phyloP scores from a whole-genome alignment of 2,797 vertebrate species.

The Galaxias olidus region DNA sequence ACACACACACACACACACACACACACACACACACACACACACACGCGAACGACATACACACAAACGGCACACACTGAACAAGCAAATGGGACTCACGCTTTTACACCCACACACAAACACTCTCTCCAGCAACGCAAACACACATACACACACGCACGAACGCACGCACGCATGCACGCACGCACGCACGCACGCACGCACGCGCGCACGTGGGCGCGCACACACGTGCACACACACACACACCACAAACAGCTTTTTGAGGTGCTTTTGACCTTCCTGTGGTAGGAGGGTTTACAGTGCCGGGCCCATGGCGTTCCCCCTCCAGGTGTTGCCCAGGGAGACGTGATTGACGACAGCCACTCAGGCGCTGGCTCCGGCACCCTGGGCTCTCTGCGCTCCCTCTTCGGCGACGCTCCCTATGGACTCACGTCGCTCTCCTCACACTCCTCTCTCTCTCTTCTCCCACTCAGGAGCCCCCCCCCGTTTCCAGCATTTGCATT shows the following conservation, averaged over 20 bases:
- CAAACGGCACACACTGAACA: background rate
- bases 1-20: background rate
- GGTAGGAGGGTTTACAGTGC: constrained; percentile 23
- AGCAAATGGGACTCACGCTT: background rate
- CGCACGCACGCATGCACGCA: background rate
- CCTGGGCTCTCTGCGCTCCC: background rate
- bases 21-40: background rate
- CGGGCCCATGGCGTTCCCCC: constrained; percentile 39
- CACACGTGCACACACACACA: background rate
- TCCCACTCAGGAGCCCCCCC: constrained; percentile 63
- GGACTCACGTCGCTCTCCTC: constrained; percentile 2
- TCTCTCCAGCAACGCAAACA: background rate
- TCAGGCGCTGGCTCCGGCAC: constrained; percentile 30
- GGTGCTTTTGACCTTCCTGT: constrained; percentile 34
- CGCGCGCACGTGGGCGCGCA: background rate
- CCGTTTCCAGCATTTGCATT: constrained; percentile 72
- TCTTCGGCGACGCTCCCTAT: background rate
- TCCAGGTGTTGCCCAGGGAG: constrained; percentile 28
- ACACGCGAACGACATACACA: constrained; percentile 6
- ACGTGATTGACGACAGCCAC: constrained; percentile 39
- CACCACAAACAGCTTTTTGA: background rate
- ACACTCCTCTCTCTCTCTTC: constrained; percentile 20
- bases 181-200: background rate
- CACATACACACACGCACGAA: constrained; percentile 2
- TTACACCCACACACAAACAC: background rate